Evolutionary conservation across 2,113 vertebrate species (phyloP).

Genomic region (Daubentonia madagascariensis): DNA sequence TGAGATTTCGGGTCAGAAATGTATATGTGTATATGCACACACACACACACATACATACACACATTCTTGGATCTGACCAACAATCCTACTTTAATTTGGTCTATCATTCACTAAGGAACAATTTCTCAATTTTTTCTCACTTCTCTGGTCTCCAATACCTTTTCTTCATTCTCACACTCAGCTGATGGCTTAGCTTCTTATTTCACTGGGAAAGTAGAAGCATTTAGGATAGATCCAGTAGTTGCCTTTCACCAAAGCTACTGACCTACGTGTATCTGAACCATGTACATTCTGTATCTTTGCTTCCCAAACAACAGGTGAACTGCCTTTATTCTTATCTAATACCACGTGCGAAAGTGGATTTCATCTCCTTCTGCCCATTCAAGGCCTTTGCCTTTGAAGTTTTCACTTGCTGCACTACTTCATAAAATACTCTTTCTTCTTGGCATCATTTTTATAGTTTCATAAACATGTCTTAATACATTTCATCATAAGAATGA

Average conservation of each 20-base stretch:
- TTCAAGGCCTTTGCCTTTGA: background rate
- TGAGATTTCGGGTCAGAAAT: background rate
- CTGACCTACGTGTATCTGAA: background rate
- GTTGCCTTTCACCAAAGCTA: background rate
- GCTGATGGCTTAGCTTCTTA: background rate
- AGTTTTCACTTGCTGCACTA: background rate
- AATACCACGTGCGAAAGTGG: too few relatives aligned
- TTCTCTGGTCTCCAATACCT: background rate
- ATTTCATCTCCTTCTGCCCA: background rate
- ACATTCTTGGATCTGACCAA: background rate
- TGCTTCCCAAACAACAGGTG: background rate
- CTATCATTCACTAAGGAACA: background rate
- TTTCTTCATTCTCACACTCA: background rate
- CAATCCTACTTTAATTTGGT: background rate
- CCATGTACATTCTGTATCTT: too few relatives aligned
- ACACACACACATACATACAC: too few relatives aligned
- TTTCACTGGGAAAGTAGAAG: background rate
- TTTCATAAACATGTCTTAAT: background rate
- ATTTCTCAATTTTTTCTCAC: background rate
- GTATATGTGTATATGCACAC: too few relatives aligned
- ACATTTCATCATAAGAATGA: background rate
- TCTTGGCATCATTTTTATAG: background rate
- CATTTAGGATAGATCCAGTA: background rate
- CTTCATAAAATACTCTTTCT: background rate
- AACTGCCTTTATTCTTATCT: background rate